These are phyloP conservation scores for Rhodeus uyekii DNA, from an alignment of 2,797 vertebrate species.

Conservation along the genomic window DNA sequence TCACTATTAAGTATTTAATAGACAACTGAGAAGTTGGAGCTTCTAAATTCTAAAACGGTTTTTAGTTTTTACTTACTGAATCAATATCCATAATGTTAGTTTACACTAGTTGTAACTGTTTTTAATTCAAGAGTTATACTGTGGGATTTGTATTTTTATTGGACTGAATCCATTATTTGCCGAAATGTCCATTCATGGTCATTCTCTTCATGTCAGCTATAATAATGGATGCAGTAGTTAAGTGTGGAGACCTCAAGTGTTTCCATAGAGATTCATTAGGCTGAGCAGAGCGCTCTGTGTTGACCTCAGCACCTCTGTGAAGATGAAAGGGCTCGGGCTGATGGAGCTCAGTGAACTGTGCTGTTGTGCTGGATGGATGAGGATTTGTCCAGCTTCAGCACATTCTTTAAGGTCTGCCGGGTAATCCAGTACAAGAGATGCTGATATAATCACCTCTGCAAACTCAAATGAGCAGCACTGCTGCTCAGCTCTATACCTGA, in stretches of 20 bases:
- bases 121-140: neutral
- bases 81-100: neutral
- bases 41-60: too few species aligned
- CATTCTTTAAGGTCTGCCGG: conserved; percentile 58
- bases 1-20: too few species aligned
- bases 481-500: neutral
- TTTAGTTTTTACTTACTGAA: too few species aligned
- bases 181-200: conserved; percentile 9
- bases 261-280: conserved; percentile 17
- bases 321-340: conserved; percentile 26
- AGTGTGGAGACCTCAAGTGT: conserved; percentile 4
- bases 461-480: neutral
- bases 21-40: too few species aligned
- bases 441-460: conserved; percentile 25
- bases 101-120: neutral
- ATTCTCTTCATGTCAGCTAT: neutral
- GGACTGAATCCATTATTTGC: neutral
- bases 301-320: conserved; percentile 28
- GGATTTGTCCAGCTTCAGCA: conserved; percentile 36
- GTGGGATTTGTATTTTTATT: neutral
- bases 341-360: conserved; percentile 30
- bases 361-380: neutral
- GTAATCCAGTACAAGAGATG: conserved; percentile 33
- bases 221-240: conserved; percentile 13
- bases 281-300: neutral